Conservation (phyloP, 2,797 vertebrate species). For the Cuculus canorus region DNA sequence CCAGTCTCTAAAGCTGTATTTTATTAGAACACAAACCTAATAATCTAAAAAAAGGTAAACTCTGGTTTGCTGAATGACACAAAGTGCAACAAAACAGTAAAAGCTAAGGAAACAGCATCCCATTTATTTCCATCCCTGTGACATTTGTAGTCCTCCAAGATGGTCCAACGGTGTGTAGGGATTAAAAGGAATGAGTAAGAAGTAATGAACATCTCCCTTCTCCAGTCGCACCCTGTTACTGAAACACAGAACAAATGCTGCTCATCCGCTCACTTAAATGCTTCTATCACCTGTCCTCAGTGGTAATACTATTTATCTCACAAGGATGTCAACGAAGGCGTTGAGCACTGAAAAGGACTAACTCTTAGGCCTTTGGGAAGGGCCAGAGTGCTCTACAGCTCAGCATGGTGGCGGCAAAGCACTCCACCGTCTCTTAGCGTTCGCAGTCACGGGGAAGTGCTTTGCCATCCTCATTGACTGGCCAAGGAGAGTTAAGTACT, state of each 20-base stretch:
- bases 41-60: neutral
- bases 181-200: neutral
- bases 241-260: neutral
- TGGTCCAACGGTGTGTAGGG: neutral
- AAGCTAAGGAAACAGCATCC: neutral
- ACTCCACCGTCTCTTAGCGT: neutral
- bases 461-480: neutral
- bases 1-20: neutral
- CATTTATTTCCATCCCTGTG: neutral
- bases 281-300: fast-evolving
- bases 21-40: neutral
- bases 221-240: neutral
- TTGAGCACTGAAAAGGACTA: neutral
- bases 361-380: neutral
- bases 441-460: neutral
- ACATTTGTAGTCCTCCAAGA: neutral
- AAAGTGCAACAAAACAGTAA: neutral
- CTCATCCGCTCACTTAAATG: neutral
- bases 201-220: neutral
- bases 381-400: neutral
- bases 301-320: neutral
- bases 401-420: neutral
- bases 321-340: neutral
- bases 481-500: neutral
- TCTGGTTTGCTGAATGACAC: neutral